A percentile compares a stretch with the other conserved stretches of the same genome.
Conservation (phyloP, 2,797 vertebrate species). For the Tinamus major region DNA sequence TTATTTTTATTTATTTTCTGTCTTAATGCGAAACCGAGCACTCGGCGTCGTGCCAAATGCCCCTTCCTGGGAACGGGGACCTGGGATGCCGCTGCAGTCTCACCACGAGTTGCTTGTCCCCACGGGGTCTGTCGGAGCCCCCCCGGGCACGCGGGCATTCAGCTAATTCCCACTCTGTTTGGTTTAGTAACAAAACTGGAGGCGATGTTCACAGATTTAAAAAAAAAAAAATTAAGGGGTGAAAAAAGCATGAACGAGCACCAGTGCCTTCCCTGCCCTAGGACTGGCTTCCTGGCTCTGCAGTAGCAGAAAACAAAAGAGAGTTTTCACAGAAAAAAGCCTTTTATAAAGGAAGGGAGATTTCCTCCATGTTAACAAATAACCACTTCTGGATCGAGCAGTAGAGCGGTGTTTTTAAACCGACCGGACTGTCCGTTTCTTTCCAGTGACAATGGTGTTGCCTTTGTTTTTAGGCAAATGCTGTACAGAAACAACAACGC, state of each 20-base stretch:
- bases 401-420: slow-evolving; percentile 92
- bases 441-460: slow-evolving; percentile 85
- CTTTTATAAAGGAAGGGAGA: slow-evolving; percentile 85
- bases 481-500: slow-evolving; percentile 91
- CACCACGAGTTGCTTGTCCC: slow-evolving; percentile 77
- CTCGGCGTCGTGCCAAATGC: slow-evolving; percentile 71
- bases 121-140: slow-evolving; percentile 63
- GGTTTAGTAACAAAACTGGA: slow-evolving; percentile 47
- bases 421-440: slow-evolving; percentile 80
- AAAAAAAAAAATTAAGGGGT: neutral
- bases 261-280: slow-evolving; percentile 88
- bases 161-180: slow-evolving; percentile 30
- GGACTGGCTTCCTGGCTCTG: slow-evolving; percentile 77
- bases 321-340: slow-evolving; percentile 87
- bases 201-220: slow-evolving; percentile 43
- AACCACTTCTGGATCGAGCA: slow-evolving; percentile 81
- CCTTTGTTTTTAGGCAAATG: slow-evolving; percentile 88
- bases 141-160: slow-evolving; percentile 48
- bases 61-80: slow-evolving; percentile 78
- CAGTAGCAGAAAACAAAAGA: slow-evolving; percentile 67
- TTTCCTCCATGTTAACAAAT: slow-evolving; percentile 78
- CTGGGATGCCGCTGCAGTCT: slow-evolving; percentile 80
- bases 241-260: slow-evolving; percentile 81
- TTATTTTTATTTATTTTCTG: slow-evolving; percentile 45
- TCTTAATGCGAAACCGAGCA: slow-evolving; percentile 51